Conservation (phyloP, 2,888 invertebrate genomes). For the Hemicrepidius hirtus region DNA sequence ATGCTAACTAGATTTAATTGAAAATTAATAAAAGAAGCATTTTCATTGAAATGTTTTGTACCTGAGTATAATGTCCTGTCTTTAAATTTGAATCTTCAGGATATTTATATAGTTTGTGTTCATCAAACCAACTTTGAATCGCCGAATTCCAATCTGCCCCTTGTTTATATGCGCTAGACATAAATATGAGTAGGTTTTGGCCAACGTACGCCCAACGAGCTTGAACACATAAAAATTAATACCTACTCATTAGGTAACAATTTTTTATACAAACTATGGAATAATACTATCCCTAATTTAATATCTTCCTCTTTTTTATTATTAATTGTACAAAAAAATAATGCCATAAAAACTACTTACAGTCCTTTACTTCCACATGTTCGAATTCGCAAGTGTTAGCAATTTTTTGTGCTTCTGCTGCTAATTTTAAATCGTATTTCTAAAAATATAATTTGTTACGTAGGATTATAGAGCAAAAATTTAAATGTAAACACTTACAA, state of each 20-base stretch:
- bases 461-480: background rate
- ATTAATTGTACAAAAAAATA: too few relatives aligned
- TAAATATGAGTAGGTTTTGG: slow-evolving; percentile 56
- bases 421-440: slow-evolving; percentile 58
- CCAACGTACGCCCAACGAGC: slow-evolving; percentile 57
- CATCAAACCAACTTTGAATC: slow-evolving; percentile 85
- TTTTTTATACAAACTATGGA: too few relatives aligned
- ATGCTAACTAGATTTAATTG: slow-evolving; percentile 79
- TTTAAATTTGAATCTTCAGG: slow-evolving; percentile 79
- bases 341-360: too few relatives aligned
- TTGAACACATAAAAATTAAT: slow-evolving; percentile 40
- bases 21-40: too few relatives aligned
- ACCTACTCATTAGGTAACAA: too few relatives aligned
- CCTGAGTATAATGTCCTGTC: slow-evolving; percentile 89
- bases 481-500: slow-evolving; percentile 73
- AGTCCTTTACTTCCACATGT: slow-evolving; percentile 56
- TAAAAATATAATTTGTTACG: slow-evolving; percentile 33
- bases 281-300: too few relatives aligned
- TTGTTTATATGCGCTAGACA: slow-evolving; percentile 73
- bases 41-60: slow-evolving; percentile 62
- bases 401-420: slow-evolving; percentile 58
- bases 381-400: slow-evolving; percentile 56
- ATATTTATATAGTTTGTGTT: slow-evolving; percentile 80
- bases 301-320: too few relatives aligned
- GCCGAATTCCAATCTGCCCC: slow-evolving; percentile 78